phyloP scores from a whole-genome alignment of 2,888 invertebrate genomes.

The Agonopterix subpropinquella region DNA sequence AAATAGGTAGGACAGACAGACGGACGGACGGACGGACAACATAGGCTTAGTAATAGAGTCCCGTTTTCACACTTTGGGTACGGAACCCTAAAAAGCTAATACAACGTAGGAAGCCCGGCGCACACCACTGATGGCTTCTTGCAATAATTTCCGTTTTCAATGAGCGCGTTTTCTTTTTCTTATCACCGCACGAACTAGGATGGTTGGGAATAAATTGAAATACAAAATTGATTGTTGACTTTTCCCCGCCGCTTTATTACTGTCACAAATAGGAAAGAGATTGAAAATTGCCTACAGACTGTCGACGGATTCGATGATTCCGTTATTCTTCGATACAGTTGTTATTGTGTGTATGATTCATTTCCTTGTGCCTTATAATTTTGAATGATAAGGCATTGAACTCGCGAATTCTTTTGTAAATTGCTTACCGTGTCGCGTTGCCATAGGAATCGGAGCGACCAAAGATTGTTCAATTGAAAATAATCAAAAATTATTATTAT shows the following conservation, averaged over 20 bases:
- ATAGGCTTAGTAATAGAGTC: too few relatives aligned
- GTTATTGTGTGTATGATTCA: conserved; percentile 27
- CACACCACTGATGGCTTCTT: conserved; percentile 72
- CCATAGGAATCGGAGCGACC: too few relatives aligned
- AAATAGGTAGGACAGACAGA: too few relatives aligned
- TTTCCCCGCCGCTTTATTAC: conserved; percentile 73
- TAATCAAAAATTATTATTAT: too few relatives aligned
- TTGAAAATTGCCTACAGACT: conserved; percentile 68
- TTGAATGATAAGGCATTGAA: conserved; percentile 1
- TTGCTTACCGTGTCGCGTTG: too few relatives aligned
- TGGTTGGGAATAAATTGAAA: conserved; percentile 75
- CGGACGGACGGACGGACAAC: too few relatives aligned
- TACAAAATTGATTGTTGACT: conserved; percentile 77
- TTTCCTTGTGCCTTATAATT: conserved; percentile 16
- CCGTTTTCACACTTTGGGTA: too few relatives aligned
- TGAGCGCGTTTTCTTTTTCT: conserved; percentile 73
- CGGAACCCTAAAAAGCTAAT: conserved; percentile 33
- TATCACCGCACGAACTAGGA: conserved; percentile 73
- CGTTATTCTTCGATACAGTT: conserved; percentile 40
- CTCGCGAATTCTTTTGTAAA: background rate
- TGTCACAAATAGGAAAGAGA: conserved; percentile 73
- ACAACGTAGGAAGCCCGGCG: conserved; percentile 49
- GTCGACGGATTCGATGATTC: conserved; percentile 46
- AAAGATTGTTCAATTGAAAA: too few relatives aligned
- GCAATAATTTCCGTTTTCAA: conserved; percentile 76